A percentile compares a stretch with the other conserved stretches of the same genome.
phyloP scores from a whole-genome alignment of 2,888 invertebrate species.

The Pseudococcus longispinus region DNA sequence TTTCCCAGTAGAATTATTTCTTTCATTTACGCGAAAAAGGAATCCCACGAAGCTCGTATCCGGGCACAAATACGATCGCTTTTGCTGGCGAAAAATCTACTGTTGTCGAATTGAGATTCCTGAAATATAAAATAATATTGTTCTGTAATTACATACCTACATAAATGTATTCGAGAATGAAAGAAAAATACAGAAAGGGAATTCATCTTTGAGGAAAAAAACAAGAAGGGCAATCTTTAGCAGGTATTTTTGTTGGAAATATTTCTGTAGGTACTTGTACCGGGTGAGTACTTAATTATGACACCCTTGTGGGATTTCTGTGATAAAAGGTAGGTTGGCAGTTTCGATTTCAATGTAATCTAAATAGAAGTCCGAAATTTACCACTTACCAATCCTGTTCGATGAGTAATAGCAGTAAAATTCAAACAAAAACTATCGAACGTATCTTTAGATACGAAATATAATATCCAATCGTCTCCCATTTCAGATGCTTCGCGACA shows the following conservation, averaged over 20 bases:
- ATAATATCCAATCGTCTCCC: conserved; percentile 58
- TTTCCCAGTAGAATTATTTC: not conserved
- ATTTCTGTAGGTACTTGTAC: too few species aligned
- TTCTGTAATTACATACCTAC: too few species aligned
- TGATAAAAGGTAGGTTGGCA: too few species aligned
- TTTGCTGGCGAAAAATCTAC: conserved; percentile 40
- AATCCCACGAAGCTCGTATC: conserved; percentile 45
- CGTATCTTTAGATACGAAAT: conserved; percentile 58
- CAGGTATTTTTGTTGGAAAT: too few species aligned
- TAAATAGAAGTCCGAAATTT: not conserved
- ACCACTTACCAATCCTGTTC: not conserved
- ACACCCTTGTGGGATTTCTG: too few species aligned
- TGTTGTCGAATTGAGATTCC: conserved; percentile 26
- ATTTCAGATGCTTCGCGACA: conserved; percentile 58
- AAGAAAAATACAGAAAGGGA: too few species aligned
- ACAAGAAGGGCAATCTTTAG: too few species aligned
- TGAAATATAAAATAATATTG: not conserved
- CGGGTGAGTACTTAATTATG: too few species aligned
- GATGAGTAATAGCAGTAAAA: conserved; percentile 27
- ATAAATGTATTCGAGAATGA: too few species aligned
- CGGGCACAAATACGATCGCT: conserved; percentile 42
- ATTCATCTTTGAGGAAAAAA: too few species aligned
- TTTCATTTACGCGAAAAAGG: conserved; percentile 36
- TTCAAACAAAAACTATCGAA: conserved; percentile 49
- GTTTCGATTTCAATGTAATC: too few species aligned